These are phyloP conservation scores for Cistogaster globosa DNA, from an alignment of 2,888 invertebrate species.

Conservation along the genomic window DNA sequence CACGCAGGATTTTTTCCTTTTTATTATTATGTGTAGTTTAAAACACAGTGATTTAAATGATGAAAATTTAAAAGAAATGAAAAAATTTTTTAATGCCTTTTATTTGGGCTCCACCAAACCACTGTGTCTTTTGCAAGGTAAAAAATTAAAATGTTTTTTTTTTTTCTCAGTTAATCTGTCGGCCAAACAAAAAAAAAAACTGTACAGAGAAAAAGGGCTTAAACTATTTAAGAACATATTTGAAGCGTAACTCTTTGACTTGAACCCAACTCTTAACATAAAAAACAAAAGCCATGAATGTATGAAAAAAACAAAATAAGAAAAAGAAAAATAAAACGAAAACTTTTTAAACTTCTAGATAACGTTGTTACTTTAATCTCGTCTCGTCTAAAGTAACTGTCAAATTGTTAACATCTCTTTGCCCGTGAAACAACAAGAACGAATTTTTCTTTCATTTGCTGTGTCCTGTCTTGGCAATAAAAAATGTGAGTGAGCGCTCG, in stretches of 20 bases:
- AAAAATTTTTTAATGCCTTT: slow-evolving; percentile 1
- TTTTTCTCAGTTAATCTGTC: slow-evolving; percentile 1
- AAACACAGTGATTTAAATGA: slow-evolving; percentile 23
- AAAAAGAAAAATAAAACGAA: background rate
- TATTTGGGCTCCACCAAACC: background rate
- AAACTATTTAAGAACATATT: slow-evolving; percentile 38
- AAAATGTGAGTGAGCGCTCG: slow-evolving; percentile 34
- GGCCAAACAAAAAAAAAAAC: background rate
- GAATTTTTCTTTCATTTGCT: slow-evolving; percentile 22
- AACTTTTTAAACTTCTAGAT: slow-evolving; percentile 62
- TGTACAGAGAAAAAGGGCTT: slow-evolving; percentile 24
- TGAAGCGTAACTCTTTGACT: slow-evolving; percentile 64
- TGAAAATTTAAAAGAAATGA: background rate
- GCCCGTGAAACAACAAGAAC: slow-evolving; percentile 44
- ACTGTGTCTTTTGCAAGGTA: slow-evolving; percentile 33
- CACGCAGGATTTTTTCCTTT: slow-evolving; percentile 37
- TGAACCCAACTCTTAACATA: slow-evolving; percentile 37
- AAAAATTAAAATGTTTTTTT: too few relatives aligned
- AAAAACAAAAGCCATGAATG: slow-evolving; percentile 47
- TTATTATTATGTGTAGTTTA: background rate
- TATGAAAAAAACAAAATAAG: background rate
- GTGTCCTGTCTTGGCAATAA: slow-evolving; percentile 26
- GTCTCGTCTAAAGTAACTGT: slow-evolving; percentile 71
- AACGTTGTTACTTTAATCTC: slow-evolving; percentile 69
- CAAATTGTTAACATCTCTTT: slow-evolving; percentile 72